Evolutionary conservation across 2,888 invertebrate species (phyloP).

Genomic region (Andrena bucephala): DNA sequence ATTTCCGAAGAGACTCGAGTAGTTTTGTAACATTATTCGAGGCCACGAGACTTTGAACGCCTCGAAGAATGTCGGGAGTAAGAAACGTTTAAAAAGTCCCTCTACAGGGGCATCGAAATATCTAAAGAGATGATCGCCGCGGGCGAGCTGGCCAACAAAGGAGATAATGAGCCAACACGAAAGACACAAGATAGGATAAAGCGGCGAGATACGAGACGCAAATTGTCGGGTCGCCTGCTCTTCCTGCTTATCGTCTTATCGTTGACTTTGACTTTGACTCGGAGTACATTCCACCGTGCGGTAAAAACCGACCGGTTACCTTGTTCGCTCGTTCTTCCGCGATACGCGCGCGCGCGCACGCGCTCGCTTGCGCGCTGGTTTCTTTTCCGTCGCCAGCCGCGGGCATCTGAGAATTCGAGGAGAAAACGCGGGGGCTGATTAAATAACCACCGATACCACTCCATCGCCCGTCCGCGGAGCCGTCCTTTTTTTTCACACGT

Average conservation of each 20-base stretch:
- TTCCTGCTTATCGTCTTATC: constrained; percentile 61
- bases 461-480: background rate
- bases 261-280: constrained; percentile 66
- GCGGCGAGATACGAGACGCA: constrained; percentile 33
- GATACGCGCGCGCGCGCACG: constrained; percentile 8
- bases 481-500: background rate
- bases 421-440: constrained; percentile 37
- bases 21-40: background rate
- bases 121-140: background rate
- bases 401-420: constrained; percentile 20
- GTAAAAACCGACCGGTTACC: constrained; percentile 56
- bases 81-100: background rate
- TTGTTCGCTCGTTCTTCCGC: constrained; percentile 27
- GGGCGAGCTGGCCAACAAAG: constrained; percentile 9
- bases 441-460: constrained; percentile 35
- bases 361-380: background rate
- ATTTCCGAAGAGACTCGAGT: background rate
- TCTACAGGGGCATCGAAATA: background rate
- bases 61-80: background rate
- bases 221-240: constrained; percentile 51
- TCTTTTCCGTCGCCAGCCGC: background rate
- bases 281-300: constrained; percentile 29
- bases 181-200: constrained; percentile 27
- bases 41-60: background rate
- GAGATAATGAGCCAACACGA: constrained; percentile 34